phyloP scores from a whole-genome alignment of 1,140 invertebrate genomes.

The Drosophila malerkotliana region DNA sequence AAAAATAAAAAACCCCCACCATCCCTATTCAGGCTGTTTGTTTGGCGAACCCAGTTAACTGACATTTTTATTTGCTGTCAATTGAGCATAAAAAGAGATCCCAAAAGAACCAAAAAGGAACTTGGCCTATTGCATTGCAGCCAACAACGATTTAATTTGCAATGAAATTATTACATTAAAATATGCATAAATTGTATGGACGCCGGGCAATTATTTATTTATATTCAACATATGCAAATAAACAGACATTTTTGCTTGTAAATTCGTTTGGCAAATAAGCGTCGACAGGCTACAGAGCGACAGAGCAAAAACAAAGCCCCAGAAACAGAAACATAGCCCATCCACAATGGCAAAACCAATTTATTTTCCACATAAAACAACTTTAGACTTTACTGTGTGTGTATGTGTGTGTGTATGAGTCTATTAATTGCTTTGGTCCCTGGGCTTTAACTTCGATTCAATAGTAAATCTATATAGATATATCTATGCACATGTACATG shows the following conservation, averaged over 20 bases:
- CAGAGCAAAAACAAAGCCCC: conserved; percentile 2
- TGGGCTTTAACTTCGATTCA: neutral
- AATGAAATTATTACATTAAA: conserved; percentile 48
- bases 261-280: conserved; percentile 48
- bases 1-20: conserved; percentile 40
- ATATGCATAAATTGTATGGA: conserved; percentile 54
- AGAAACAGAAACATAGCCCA: conserved; percentile 1
- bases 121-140: conserved; percentile 21
- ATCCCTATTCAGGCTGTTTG: conserved; percentile 7
- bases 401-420: conserved; percentile 5
- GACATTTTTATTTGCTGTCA: conserved; percentile 83
- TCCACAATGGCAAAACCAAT: conserved; percentile 40
- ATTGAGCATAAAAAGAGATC: conserved; percentile 47
- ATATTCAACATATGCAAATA: conserved; percentile 57
- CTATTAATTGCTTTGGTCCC: conserved; percentile 44
- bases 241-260: conserved; percentile 42
- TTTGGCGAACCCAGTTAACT: conserved; percentile 50
- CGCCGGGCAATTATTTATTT: conserved; percentile 48
- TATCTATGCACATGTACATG: neutral
- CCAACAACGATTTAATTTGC: conserved; percentile 47
- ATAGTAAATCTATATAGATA: neutral
- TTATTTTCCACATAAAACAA: conserved; percentile 49
- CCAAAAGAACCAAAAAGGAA: neutral
- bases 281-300: conserved; percentile 4
- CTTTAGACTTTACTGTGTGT: conserved; percentile 1